Base-by-base conservation (phyloP, 2,888 invertebrate genomes). In the Drosophila meridionalis region DNA sequence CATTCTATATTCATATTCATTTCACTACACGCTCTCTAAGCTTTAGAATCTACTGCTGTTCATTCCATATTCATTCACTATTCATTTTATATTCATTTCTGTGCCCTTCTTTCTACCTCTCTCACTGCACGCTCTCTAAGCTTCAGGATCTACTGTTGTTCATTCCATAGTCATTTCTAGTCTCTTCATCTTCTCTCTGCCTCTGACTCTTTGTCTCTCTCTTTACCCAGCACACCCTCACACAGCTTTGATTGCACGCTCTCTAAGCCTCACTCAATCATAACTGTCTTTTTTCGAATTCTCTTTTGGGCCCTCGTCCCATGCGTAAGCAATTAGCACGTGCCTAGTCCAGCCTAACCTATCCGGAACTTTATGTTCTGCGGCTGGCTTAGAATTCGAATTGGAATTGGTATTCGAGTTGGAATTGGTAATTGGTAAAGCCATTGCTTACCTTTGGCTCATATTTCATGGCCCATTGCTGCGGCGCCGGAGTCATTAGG, bases 321-420 rank as follows among this genome's bases (percentile, higher is more conserved):
- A 79, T 90, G 87, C 78, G 86, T 81, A 72, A 90, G 86, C 89
- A 87, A 89, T 87, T 87, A 87, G 88, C 90, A 90, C 88, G 90
- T 90, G 90, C 80, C 86, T 73, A 45, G 12, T 45, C 48, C 64
- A 79, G 78, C 47, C 30, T 12, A 28, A 11, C 36, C 52, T 52
- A 52, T 52, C 34, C 52, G 90, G 86, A 89, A 82, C 85, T 79
- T 89, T 73, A 85, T 66, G 83, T 69, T 74, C 34, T 48, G 56
- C 52, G 34, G 40, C 43, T 40, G 72, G 42, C 48, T 11, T 45
- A 26, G 45, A 45, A 45, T 28, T 28, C 30, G 14, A 59, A 53
- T 76, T 56, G 1, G 55, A 72, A 78, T 78, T 64, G 8, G 50
- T 55, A 50, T 20, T 20, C 20, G 38, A 59, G 48, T 76, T 56